Evolutionary conservation across 1,140 invertebrate species (phyloP).

Genomic region (Ectropis grisescens): DNA sequence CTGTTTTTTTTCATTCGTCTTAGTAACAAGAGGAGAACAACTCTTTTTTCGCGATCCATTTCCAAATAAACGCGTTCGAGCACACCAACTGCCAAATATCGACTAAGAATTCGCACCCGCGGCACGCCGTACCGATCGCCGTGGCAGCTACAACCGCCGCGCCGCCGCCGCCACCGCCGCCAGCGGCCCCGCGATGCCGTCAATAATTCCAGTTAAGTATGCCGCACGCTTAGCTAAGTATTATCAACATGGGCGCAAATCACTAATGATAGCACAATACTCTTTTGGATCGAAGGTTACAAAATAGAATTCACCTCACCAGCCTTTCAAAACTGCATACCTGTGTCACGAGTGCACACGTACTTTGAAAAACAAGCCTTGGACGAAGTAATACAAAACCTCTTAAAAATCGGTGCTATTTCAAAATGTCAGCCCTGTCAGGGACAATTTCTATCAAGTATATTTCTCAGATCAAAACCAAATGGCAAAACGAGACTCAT

Average conservation of each 20-base stretch:
- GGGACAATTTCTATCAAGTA: slow-evolving; percentile 14
- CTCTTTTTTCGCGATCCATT: slow-evolving; percentile 5
- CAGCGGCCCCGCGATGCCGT: not conserved
- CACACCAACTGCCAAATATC: slow-evolving; percentile 3
- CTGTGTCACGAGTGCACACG: not conserved
- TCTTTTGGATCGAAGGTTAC: slow-evolving; percentile 13
- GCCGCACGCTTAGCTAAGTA: slow-evolving; percentile 2
- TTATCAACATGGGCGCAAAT: not conserved
- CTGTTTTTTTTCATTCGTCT: too few relatives aligned
- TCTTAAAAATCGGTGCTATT: slow-evolving; percentile 12
- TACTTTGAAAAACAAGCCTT: not conserved
- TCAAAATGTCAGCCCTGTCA: slow-evolving; percentile 5
- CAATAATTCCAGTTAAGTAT: slow-evolving; percentile 10
- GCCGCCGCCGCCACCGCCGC: not conserved
- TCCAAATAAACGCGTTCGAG: slow-evolving; percentile 10
- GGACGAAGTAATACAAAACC: slow-evolving; percentile 6
- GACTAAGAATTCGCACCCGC: slow-evolving; percentile 2
- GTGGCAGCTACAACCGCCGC: slow-evolving; percentile 2
- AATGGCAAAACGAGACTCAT: slow-evolving; percentile 14
- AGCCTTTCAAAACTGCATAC: slow-evolving; percentile 1
- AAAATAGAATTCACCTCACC: slow-evolving; percentile 11
- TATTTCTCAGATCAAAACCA: slow-evolving; percentile 16
- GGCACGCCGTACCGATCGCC: slow-evolving; percentile 1
- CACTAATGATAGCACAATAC: slow-evolving; percentile 7
- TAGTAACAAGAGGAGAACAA: not conserved